Percentiles rank a stretch among this genome's conserved stretches.
Conservation (phyloP, 2,113 vertebrate species). For the Leptobrachium leishanense region DNA sequence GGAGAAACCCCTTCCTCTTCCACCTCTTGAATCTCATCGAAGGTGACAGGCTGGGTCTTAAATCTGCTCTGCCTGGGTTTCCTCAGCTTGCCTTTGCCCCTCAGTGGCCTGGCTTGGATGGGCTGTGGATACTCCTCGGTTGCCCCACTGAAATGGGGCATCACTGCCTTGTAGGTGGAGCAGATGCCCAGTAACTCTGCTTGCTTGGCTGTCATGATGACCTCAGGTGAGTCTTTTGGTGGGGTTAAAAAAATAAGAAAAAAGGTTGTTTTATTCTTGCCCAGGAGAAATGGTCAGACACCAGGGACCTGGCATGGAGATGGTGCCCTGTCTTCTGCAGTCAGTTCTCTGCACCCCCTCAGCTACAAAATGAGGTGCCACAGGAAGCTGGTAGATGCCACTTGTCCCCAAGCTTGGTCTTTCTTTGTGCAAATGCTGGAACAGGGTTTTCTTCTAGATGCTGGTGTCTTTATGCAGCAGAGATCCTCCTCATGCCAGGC, state of each 20-base stretch:
- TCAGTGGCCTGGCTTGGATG: constrained; percentile 68
- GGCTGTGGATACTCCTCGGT: constrained; percentile 90
- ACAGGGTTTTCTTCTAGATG: too few species aligned
- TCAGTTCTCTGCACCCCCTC: not conserved
- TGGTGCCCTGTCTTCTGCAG: not conserved
- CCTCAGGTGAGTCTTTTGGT: too few species aligned
- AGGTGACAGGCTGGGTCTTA: constrained; percentile 97
- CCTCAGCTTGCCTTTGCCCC: constrained; percentile 76
- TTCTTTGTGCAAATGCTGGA: too few species aligned
- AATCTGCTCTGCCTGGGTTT: constrained; percentile 87
- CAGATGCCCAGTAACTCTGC: constrained; percentile 73
- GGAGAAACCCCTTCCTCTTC: constrained; percentile 93
- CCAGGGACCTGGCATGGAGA: not conserved
- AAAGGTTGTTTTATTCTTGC: too few species aligned
- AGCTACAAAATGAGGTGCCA: not conserved
- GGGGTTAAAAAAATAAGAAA: too few species aligned
- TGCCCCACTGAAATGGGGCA: constrained; percentile 70
- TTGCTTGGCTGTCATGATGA: constrained; percentile 77
- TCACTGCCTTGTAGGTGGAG: constrained; percentile 78
- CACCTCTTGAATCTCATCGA: constrained; percentile 95
- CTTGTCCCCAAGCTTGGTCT: not conserved
- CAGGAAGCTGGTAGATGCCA: not conserved
- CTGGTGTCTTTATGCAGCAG: too few species aligned
- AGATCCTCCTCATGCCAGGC: too few species aligned
- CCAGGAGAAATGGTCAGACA: not conserved